Evolutionary conservation across 1,140 invertebrate species (phyloP).

Genomic region (Campodea augens): DNA sequence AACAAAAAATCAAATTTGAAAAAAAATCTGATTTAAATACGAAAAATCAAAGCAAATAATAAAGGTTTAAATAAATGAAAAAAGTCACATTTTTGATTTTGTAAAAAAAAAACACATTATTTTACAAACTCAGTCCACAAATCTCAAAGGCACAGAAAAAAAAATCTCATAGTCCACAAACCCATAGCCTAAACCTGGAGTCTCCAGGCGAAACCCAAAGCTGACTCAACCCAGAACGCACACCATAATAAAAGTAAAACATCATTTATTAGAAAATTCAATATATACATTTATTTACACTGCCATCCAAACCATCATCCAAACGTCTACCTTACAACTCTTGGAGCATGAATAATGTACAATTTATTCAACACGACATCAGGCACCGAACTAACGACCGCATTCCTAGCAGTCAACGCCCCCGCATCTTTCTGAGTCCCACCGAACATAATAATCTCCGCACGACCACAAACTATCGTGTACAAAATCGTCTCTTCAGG

Average conservation of each 20-base stretch:
- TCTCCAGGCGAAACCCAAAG: neutral
- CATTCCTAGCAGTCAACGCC: constrained; percentile 22
- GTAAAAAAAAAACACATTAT: neutral
- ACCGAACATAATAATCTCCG: constrained; percentile 86
- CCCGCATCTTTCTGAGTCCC: constrained; percentile 61
- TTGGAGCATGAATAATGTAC: constrained; percentile 54
- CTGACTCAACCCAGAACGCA: neutral
- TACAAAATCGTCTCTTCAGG: constrained; percentile 82
- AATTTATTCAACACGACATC: constrained; percentile 55
- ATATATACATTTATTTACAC: neutral
- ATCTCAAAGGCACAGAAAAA: neutral
- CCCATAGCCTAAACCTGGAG: neutral
- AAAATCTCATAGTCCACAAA: neutral
- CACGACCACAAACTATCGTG: constrained; percentile 67
- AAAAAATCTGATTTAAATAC: too few relatives aligned
- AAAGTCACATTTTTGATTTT: too few relatives aligned
- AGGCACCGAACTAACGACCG: constrained; percentile 23
- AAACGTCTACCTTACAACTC: constrained; percentile 39
- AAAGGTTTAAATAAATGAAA: too few relatives aligned
- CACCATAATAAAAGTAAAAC: neutral
- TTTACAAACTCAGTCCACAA: neutral
- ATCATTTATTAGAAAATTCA: too few relatives aligned
- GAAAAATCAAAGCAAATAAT: too few relatives aligned
- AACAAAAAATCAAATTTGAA: too few relatives aligned
- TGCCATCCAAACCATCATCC: neutral